Base-by-base conservation (phyloP, 2,113 vertebrate species). In the Crotophaga sulcirostris region DNA sequence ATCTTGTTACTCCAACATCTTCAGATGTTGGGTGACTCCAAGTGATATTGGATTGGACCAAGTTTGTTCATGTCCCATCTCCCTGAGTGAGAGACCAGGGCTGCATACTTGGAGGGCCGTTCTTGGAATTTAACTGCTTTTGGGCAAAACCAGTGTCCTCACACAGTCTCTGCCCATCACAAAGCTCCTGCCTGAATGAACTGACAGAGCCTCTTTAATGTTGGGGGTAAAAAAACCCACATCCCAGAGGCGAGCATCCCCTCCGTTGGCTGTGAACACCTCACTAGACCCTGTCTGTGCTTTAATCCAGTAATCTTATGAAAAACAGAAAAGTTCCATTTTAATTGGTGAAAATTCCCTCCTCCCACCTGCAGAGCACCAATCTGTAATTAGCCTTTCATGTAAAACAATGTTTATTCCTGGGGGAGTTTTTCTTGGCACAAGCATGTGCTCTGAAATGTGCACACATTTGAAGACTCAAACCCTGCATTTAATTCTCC, bases 351-450 rank as follows among this genome's bases (percentile, higher is more conserved):
- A 54, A 96, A 94, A 94, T 94, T 91, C 94, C 94, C 93, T 68
- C 93, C 96, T 97, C 93, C 96, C 56, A 69, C 92, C 91, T 42
- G 31, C 0, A 2, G 75, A 95, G 88, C 80, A 33, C 93, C 96
- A 97, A 95, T 95, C 96, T 95, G 79, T 84, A 93, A 96, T 94
- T 94, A 93, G 94, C 76, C 94, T 97, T 96, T 97, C 96, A 97
- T 97, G 96, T 96, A 36, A 59, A 93, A 94, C 18, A 72, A 81
- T 96, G 93, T 96, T 97, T 93, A 97, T 96, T 97, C 96, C 94
- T 96, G 93, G 95, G 17, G 5, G 92, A 40, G 96, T 97, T 96
- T 96, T 24, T 96, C 96, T 96, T 97, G 96, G 96, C 96, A 86
- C 87, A 40, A 80, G 80, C 56, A 52, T 0, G 7, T 21, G 6